These are phyloP conservation scores for Terrapene triunguis DNA, from an alignment of 2,113 vertebrate genomes.

Conservation along the genomic window DNA sequence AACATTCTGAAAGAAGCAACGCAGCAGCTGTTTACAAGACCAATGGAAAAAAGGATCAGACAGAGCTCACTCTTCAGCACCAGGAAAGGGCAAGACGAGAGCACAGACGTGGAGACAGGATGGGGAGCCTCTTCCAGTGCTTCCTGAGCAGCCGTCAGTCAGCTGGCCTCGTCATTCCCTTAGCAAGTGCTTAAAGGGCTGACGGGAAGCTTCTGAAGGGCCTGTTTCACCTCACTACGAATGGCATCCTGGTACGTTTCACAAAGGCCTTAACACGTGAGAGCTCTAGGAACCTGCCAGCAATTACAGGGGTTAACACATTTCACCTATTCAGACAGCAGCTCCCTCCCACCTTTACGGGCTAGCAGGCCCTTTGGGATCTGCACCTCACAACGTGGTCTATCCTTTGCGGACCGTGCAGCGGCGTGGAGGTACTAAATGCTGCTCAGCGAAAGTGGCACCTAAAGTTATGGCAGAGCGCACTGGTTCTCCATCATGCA, in stretches of 20 bases:
- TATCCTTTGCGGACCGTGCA: background rate
- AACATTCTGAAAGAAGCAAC: background rate
- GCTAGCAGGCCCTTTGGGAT: background rate
- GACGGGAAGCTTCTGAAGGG: background rate
- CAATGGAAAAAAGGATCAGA: background rate
- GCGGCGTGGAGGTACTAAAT: background rate
- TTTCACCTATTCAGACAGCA: background rate
- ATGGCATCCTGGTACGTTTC: fast-evolving
- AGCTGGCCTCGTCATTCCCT: fast-evolving
- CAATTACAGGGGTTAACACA: background rate
- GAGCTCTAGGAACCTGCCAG: background rate
- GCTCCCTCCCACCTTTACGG: background rate
- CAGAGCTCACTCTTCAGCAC: background rate
- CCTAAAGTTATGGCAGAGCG: background rate
- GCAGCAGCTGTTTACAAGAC: background rate
- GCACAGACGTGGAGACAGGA: background rate
- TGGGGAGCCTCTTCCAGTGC: background rate
- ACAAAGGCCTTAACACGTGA: background rate
- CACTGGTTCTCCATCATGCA: background rate
- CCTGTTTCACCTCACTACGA: fast-evolving
- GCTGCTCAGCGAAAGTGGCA: background rate
- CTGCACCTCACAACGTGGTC: background rate
- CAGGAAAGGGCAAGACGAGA: background rate
- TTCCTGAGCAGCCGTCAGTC: background rate
- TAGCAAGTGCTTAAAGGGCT: fast-evolving